Conservation (phyloP, 2,888 invertebrate species). For the Nebria brevicollis region DNA sequence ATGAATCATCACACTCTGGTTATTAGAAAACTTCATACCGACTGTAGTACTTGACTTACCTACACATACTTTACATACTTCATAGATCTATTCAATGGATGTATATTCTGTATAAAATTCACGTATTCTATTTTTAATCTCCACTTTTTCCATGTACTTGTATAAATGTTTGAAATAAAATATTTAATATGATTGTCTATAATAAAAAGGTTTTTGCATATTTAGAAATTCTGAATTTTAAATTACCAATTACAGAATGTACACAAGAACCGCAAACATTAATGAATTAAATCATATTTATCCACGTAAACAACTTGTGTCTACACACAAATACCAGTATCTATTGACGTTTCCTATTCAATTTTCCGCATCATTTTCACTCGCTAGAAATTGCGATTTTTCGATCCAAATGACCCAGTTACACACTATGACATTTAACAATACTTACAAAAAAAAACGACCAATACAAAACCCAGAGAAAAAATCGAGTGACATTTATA, state of each 20-base stretch:
- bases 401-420: neutral
- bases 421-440: neutral
- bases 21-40: neutral
- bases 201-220: no score
- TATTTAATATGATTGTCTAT: no score
- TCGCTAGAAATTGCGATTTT: neutral
- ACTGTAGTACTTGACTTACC: neutral
- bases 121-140: no score
- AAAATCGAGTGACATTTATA: neutral
- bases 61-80: neutral
- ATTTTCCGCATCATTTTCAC: neutral
- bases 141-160: no score
- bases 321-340: neutral
- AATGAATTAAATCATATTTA: no score
- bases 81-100: neutral
- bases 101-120: no score
- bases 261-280: no score
- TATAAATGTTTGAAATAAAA: no score
- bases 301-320: neutral
- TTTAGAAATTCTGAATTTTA: no score
- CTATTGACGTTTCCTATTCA: slow-evolving; percentile 1
- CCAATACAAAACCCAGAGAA: neutral
- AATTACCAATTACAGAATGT: no score
- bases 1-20: neutral
- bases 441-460: neutral